Percentiles rank a stretch among this genome's conserved stretches.
phyloP scores from a whole-genome alignment of 2,797 vertebrate species.

The Neosilurus mollespiculum region DNA sequence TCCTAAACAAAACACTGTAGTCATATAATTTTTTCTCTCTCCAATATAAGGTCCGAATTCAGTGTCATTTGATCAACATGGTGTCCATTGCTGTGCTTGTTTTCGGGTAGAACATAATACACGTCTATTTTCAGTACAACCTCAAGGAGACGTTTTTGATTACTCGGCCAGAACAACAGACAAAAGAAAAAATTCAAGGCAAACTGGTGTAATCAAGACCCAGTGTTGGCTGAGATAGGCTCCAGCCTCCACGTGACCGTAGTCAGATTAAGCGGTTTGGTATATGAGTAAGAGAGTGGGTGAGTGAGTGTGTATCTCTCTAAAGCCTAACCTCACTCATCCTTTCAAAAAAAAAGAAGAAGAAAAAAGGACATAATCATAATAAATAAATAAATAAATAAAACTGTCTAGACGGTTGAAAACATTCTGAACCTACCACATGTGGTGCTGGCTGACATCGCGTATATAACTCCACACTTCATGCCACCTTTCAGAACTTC shows the following conservation, averaged over 20 bases:
- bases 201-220: slow-evolving; percentile 1
- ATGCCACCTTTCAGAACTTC: not conserved
- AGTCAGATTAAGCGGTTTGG: too few relatives aligned
- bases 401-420: not conserved
- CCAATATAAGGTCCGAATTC: not conserved
- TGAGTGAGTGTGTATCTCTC: not conserved
- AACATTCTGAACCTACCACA: not conserved
- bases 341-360: not conserved
- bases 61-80: not conserved
- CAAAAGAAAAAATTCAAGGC: slow-evolving; percentile 7
- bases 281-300: too few relatives aligned
- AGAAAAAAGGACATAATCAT: not conserved
- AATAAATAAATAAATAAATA: not conserved
- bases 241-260: too few relatives aligned
- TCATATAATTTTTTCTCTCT: too few relatives aligned
- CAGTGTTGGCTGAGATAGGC: too few relatives aligned
- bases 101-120: not conserved
- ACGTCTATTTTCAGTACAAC: not conserved
- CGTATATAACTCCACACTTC: not conserved
- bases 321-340: not conserved
- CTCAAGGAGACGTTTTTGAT: not conserved
- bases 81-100: not conserved
- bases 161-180: not conserved
- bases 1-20: not conserved
- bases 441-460: not conserved